phyloP scores from a whole-genome alignment of 2,888 invertebrate genomes.

The Drosophila testacea region DNA sequence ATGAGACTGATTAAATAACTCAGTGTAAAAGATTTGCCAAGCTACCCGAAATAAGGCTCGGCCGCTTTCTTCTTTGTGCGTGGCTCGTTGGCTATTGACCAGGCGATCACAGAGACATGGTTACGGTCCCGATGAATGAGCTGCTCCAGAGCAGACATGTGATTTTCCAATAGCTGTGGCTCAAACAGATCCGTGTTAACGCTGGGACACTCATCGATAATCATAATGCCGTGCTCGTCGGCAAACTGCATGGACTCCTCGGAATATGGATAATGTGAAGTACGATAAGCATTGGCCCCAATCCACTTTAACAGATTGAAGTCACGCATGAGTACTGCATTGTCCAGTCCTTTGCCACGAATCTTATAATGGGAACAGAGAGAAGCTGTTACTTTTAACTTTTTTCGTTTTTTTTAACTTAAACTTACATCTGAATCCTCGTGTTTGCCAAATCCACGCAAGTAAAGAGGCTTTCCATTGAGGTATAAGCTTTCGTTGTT shows the following conservation, averaged over 20 bases:
- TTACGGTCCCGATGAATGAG: slow-evolving; percentile 96
- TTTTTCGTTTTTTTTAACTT: not conserved
- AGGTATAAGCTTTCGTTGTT: slow-evolving; percentile 90
- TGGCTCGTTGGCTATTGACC: slow-evolving; percentile 99
- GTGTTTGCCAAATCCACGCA: slow-evolving; percentile 97
- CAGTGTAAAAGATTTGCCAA: not conserved
- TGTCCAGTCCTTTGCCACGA: slow-evolving; percentile 96
- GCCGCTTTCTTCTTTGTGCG: slow-evolving; percentile 89
- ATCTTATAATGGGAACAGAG: slow-evolving; percentile 86
- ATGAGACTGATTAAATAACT: slow-evolving; percentile 39
- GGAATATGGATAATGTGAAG: slow-evolving; percentile 99
- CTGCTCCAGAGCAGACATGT: slow-evolving; percentile 94
- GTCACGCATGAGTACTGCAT: slow-evolving; percentile 94
- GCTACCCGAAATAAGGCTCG: slow-evolving; percentile 91
- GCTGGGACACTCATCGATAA: slow-evolving; percentile 97
- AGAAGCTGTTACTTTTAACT: too few species aligned
- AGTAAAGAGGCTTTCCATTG: slow-evolving; percentile 93
- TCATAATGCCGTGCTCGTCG: slow-evolving; percentile 96
- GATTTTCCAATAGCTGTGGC: slow-evolving; percentile 89
- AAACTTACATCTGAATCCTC: slow-evolving; percentile 94
- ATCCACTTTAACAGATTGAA: slow-evolving; percentile 97
- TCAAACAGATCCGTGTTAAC: slow-evolving; percentile 93
- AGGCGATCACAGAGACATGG: slow-evolving; percentile 96
- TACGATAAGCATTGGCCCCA: slow-evolving; percentile 97
- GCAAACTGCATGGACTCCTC: slow-evolving; percentile 98